phyloP scores from a whole-genome alignment of 2,797 vertebrate genomes.

The Dermochelys coriacea region DNA sequence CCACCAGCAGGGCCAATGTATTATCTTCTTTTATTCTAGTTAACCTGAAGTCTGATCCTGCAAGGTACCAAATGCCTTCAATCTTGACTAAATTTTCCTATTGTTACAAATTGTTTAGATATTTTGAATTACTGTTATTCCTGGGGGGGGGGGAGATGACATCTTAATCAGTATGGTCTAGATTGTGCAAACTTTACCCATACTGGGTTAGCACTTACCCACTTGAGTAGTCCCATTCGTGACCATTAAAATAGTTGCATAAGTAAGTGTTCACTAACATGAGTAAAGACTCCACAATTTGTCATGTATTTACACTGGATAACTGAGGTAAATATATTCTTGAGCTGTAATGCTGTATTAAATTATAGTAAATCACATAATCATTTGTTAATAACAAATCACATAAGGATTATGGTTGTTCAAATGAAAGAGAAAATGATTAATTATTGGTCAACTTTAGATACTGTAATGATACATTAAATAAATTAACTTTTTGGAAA shows the following conservation, averaged over 20 bases:
- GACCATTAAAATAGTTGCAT: neutral
- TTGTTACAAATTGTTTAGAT: neutral
- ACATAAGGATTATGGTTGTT: neutral
- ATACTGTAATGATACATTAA: neutral
- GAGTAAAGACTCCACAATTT: neutral
- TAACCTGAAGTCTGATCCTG: neutral
- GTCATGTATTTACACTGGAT: neutral
- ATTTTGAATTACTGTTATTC: neutral
- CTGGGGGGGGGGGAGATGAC: neutral
- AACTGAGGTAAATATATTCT: neutral
- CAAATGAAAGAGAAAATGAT: neutral
- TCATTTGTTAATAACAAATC: neutral
- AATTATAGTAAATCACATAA: neutral
- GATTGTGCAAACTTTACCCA: neutral
- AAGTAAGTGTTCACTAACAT: neutral
- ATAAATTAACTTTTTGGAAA: neutral
- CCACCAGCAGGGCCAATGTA: neutral
- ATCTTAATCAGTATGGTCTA: neutral
- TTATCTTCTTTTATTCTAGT: neutral
- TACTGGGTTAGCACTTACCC: neutral
- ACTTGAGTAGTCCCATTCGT: neutral
- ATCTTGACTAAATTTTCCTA: neutral
- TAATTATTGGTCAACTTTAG: neutral
- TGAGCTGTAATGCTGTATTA: neutral
- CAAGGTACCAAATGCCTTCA: neutral